Evolutionary conservation across 2,113 vertebrate species (phyloP), one percentile per base, ranked within the genome.

Genomic region (Cnemophilus loriae): DNA sequence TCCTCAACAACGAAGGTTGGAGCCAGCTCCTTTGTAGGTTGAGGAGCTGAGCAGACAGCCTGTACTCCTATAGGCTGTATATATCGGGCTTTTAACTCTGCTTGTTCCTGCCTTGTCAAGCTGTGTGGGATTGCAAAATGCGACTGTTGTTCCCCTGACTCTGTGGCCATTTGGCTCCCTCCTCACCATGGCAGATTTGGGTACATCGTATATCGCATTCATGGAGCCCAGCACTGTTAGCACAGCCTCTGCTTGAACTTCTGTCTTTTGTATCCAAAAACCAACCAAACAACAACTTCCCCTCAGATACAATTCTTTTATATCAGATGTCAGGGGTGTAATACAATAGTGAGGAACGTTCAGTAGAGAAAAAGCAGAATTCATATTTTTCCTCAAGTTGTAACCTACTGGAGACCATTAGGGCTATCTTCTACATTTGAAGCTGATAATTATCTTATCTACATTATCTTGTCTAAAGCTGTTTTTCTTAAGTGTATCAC

Each of bases 81-180:
- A 92, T 96, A 89, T 90, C 92, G 78, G 91, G 73, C 95, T 69
- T 95, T 97, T 95, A 84, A 91, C 93, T 85, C 55, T 94, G 19
- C 12, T 18, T 81, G 30, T 23, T 86, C 46, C 55, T 67, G 17
- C 11, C 24, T 42, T 1, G 0, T 49, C 9, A 28, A 3, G 0
- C 26, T 11, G 1, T 23, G 32, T 3, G 3, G 57, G 30, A 2
- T 1, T 3, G 3, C 24, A 91, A 71, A 85, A 84, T 42, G 19
- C 3, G 3, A 13, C 27, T n/a, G 47, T 39, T 90, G 61, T 78
- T 94, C 13, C 18, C 2, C 2, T 2, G 1, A 3, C 17, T 67
- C 42, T 1, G 3, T 5, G 10, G 11, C 32, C 56, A 17, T 87
- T 73, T 59, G 35, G 17, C 59, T 89, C 3, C 17, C 6, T 32